A percentile compares a stretch with the other conserved stretches of the same genome.
phyloP scores from a whole-genome alignment of 2,888 invertebrate genomes.

The Microplitis manilae region DNA sequence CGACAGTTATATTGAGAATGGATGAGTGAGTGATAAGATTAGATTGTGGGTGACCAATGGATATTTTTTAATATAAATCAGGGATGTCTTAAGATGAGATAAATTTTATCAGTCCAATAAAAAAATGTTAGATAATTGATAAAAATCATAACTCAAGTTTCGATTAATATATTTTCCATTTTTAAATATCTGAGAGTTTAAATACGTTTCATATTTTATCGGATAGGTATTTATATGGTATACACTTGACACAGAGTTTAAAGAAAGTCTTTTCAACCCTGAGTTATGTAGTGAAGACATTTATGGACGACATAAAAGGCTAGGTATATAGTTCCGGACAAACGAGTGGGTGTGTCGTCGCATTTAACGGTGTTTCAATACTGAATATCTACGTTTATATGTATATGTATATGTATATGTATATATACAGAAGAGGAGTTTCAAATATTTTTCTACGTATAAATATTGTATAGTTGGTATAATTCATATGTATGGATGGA shows the following conservation, averaged over 20 bases:
- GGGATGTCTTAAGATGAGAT: conserved; percentile 6
- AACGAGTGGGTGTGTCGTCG: conserved; percentile 19
- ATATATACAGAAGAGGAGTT: not conserved
- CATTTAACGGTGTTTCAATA: conserved; percentile 25
- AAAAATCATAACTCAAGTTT: not conserved
- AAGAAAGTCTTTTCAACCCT: not conserved
- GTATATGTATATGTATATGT: not conserved
- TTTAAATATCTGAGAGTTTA: not conserved
- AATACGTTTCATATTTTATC: not conserved
- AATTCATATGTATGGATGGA: not conserved
- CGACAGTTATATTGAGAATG: not conserved
- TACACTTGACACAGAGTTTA: conserved; percentile 14
- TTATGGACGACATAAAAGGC: conserved; percentile 25
- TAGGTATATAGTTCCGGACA: conserved; percentile 12
- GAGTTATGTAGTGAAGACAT: conserved; percentile 15
- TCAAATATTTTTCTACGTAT: not conserved
- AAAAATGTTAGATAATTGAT: not conserved
- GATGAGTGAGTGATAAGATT: conserved; percentile 1
- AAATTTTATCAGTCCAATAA: not conserved
- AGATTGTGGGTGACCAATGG: not conserved
- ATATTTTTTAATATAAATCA: not conserved
- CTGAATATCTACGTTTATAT: not conserved
- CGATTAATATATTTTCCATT: no score
- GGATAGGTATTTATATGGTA: not conserved
- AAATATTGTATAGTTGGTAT: conserved; percentile 6